Percentiles rank a stretch among this genome's conserved stretches.
phyloP scores from a whole-genome alignment of 2,113 vertebrate species.

The Hyla sarda region DNA sequence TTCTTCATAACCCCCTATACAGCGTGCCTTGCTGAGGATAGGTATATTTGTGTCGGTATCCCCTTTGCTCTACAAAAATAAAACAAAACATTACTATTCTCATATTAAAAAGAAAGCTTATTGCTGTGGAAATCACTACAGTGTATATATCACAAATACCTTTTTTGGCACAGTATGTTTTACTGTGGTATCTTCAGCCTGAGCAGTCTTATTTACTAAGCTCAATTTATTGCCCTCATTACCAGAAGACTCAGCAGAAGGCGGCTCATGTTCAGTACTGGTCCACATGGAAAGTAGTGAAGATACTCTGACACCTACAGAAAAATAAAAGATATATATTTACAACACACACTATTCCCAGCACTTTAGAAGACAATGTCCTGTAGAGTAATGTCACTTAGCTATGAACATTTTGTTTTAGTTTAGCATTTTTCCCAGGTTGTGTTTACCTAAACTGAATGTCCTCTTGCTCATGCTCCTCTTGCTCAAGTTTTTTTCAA shows the following conservation, averaged over 20 bases:
- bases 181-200: background rate
- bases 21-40: background rate
- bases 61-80: conserved; percentile 21
- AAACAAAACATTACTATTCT: background rate
- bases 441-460: too few relatives aligned
- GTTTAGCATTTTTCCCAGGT: too few relatives aligned
- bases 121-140: background rate
- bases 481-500: too few relatives aligned
- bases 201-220: conserved; percentile 45
- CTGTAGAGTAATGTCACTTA: too few relatives aligned
- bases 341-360: too few relatives aligned
- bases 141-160: background rate
- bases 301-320: conserved; percentile 84
- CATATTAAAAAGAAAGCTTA: background rate
- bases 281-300: conserved; percentile 86
- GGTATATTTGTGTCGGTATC: background rate
- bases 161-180: conserved; percentile 15
- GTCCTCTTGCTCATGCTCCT: too few relatives aligned
- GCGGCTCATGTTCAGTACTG: conserved; percentile 74
- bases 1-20: background rate
- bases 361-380: too few relatives aligned
- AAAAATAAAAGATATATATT: background rate
- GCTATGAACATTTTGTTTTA: too few relatives aligned
- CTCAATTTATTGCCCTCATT: conserved; percentile 68
- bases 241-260: conserved; percentile 63